Conservation (phyloP, 2,797 vertebrate species). For the Xerus rutilus region DNA sequence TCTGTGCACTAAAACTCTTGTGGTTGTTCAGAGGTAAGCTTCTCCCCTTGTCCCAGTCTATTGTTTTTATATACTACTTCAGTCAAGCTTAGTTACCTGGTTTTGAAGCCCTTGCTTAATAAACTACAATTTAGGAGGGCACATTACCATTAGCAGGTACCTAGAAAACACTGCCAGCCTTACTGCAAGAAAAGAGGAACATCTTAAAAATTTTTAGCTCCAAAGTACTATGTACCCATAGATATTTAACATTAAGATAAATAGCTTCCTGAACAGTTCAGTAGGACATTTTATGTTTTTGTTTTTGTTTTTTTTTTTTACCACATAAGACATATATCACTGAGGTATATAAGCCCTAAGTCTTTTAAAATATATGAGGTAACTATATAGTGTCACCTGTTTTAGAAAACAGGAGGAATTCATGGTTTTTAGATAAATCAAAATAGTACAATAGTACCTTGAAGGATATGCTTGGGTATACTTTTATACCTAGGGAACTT, state of each 20-base stretch:
- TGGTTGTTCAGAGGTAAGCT: slow-evolving; percentile 24
- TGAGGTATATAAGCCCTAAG: slow-evolving; percentile 38
- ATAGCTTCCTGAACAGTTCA: slow-evolving; percentile 13
- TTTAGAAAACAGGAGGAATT: slow-evolving; percentile 64
- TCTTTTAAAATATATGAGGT: slow-evolving; percentile 26
- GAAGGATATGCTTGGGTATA: background rate
- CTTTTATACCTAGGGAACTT: slow-evolving; percentile 46
- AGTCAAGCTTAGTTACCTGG: background rate
- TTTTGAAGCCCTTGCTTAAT: slow-evolving; percentile 57
- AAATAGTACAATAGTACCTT: slow-evolving; percentile 22
- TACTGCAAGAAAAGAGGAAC: slow-evolving; percentile 7
- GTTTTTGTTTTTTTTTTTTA: slow-evolving; percentile 62
- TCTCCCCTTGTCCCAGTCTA: background rate
- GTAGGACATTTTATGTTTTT: background rate
- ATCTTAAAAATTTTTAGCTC: background rate
- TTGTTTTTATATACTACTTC: background rate
- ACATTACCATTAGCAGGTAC: background rate
- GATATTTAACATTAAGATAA: slow-evolving; percentile 19
- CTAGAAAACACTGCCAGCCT: background rate
- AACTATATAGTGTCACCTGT: slow-evolving; percentile 28
- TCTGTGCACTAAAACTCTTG: background rate
- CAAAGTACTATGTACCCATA: slow-evolving; percentile 9
- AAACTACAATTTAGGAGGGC: background rate
- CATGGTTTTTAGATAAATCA: slow-evolving; percentile 42
- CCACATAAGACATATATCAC: background rate